phyloP scores from a whole-genome alignment of 2,797 vertebrate species.

The Tauraco hartlaubi region DNA sequence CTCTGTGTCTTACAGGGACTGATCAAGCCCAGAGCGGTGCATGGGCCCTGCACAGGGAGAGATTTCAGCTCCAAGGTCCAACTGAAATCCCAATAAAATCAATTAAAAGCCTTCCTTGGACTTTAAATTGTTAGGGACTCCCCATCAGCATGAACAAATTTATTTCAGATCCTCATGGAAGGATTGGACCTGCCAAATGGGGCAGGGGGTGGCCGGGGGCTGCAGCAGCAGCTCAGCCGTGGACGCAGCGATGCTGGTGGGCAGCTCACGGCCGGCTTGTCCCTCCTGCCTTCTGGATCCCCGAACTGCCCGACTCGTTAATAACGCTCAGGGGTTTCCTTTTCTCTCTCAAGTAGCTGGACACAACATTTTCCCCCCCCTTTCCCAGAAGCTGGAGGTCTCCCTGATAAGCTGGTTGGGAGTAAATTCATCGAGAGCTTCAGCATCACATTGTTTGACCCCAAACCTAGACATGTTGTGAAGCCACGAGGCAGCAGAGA shows the following conservation, averaged over 20 bases:
- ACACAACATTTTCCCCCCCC: too few species aligned
- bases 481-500: neutral
- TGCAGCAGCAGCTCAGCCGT: too few species aligned
- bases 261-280: too few species aligned
- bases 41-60: neutral
- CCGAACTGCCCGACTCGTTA: neutral
- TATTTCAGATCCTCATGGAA: accelerated
- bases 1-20: accelerated
- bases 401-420: neutral
- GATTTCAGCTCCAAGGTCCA: neutral
- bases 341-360: neutral
- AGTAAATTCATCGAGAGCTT: neutral
- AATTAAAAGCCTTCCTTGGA: neutral
- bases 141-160: accelerated
- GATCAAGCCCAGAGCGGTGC: neutral
- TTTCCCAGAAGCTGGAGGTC: too few species aligned
- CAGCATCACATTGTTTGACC: too few species aligned
- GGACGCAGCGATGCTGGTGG: neutral
- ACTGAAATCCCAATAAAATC: neutral
- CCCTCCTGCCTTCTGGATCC: too few species aligned
- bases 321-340: neutral
- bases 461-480: neutral
- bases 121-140: neutral
- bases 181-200: too few species aligned
- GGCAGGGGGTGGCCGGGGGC: neutral